These are phyloP conservation scores for Aleiodes testaceus DNA, from an alignment of 2,888 invertebrate genomes.

Conservation along the genomic window DNA sequence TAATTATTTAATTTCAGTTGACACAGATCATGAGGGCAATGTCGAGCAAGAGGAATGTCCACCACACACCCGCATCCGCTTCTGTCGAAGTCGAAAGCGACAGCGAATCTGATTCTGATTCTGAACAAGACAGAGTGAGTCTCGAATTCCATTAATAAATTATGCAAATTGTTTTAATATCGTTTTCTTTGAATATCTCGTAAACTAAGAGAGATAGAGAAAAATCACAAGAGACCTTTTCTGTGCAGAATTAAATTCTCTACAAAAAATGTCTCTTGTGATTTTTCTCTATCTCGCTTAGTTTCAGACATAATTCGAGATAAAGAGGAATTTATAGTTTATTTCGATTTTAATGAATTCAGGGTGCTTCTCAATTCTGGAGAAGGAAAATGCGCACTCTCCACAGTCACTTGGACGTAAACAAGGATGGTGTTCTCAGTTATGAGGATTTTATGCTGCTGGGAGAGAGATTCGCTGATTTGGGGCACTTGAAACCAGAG, in stretches of 20 bases:
- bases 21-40: constrained; percentile 54
- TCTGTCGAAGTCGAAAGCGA: constrained; percentile 73
- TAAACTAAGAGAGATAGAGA: no score
- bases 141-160: background rate
- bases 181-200: no score
- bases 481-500: constrained; percentile 82
- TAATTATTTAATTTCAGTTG: constrained; percentile 52
- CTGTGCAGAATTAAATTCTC: no score
- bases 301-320: no score
- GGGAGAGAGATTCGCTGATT: constrained; percentile 82
- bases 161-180: background rate
- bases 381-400: constrained; percentile 89
- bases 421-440: constrained; percentile 89
- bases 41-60: constrained; percentile 64
- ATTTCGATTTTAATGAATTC: constrained; percentile 39
- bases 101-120: constrained; percentile 77
- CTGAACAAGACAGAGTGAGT: constrained; percentile 75
- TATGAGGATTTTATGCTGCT: constrained; percentile 86
- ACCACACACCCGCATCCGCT: constrained; percentile 57
- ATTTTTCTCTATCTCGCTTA: no score
- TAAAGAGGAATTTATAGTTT: no score
- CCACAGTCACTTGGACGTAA: constrained; percentile 87
- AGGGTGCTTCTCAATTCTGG: constrained; percentile 83
- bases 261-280: no score
- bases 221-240: no score